Evolutionary conservation across 2,797 vertebrate genomes (phyloP), one percentile per base, ranked within the genome.

Genomic region (Synanceia verrucosa): DNA sequence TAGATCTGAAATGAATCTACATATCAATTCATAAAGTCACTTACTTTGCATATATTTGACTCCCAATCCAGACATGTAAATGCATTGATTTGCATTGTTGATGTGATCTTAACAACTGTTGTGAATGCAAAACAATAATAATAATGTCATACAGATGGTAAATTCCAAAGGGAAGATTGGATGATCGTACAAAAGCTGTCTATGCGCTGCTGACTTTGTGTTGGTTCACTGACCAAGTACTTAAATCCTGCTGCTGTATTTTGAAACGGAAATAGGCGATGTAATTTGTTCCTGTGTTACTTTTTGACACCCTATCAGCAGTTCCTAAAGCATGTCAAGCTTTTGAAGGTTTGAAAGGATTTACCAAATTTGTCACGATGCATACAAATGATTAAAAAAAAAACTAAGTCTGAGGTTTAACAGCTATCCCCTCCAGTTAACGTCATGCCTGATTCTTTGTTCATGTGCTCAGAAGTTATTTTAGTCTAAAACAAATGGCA

Each of bases 211-310:
- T 18, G 14, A 21, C 33, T 47, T 57, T 57, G 34, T 33, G 37
- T 61, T 44, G 61, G n/a, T 48, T 67, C 39, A 66, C 53, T 44
- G 16, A 44, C 16, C 43, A 57, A 43, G 2, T 21, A 9, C 46
- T 53, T 46, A 53, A 53, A 63, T 56, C n/a, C 43, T 39, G 19
- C 51, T 50, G 34, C 57, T 36, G 46, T 18, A 28, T 44, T 34
- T 37, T 36, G 10, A 21, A 43, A 46, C 1, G 34, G 21, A 48
- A 66, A 59, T 24, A 24, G 18, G 9, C 44, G 29, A 58, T 63
- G 62, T 16, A 66, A 64, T 66, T 31, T 48, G 56, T 50, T 46
- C 10, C 14, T 39, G 34, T 60, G 24, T 29, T 43, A 61, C 26
- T 48, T 4, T 55, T 58, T 78, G 23, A 68, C 41, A 21, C n/a